These are phyloP conservation scores for Dendrolimus houi DNA, from an alignment of 2,888 invertebrate genomes.

Conservation along the genomic window DNA sequence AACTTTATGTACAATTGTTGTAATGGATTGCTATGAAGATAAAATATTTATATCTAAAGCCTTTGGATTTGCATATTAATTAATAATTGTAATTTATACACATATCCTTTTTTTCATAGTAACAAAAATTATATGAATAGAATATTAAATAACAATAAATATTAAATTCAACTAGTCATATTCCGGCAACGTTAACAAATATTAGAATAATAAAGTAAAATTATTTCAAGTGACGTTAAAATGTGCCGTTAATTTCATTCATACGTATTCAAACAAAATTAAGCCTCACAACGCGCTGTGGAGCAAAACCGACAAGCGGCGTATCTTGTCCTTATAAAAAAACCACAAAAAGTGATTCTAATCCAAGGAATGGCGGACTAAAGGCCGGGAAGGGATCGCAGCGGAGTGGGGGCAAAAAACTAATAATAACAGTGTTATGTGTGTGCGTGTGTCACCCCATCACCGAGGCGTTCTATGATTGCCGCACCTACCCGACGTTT, in stretches of 20 bases:
- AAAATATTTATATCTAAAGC: not conserved
- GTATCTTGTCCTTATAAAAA: conserved; percentile 35
- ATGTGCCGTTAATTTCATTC: not conserved
- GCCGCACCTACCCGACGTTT: conserved; percentile 52
- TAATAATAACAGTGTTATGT: conserved; percentile 65
- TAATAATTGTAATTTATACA: not conserved
- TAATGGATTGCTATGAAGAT: not conserved
- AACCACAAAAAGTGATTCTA: conserved; percentile 54
- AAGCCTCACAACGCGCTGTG: conserved; percentile 7
- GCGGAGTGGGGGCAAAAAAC: conserved; percentile 68
- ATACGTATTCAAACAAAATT: conserved; percentile 10
- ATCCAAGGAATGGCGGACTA: conserved; percentile 60
- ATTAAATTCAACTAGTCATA: too few species aligned
- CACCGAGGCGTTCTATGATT: conserved; percentile 48
- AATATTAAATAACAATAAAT: too few species aligned
- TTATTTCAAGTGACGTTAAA: not conserved
- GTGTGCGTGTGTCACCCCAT: conserved; percentile 57
- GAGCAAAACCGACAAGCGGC: conserved; percentile 20
- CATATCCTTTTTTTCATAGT: not conserved
- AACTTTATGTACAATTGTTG: not conserved
- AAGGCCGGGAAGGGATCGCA: conserved; percentile 38
- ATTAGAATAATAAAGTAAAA: not conserved
- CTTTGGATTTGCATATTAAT: not conserved
- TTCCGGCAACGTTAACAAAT: too few species aligned
- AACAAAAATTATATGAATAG: not conserved